Evolutionary conservation across 30 jellyfish, hydroid and myxozoan species (phyloP), one percentile per base, ranked within the genome.

Genomic region (Aurelia aurita): DNA sequence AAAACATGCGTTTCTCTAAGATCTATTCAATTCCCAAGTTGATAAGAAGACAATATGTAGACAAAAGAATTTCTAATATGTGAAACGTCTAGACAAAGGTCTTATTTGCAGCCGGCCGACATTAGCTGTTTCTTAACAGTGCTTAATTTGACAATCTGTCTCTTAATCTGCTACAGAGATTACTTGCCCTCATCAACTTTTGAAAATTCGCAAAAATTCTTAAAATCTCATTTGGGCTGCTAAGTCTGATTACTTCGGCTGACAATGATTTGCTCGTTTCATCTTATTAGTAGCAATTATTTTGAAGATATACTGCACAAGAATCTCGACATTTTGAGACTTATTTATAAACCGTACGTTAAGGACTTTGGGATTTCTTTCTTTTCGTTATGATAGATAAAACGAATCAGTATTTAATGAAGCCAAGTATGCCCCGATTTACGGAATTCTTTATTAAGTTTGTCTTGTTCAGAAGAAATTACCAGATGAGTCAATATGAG

Each of bases 11-110:
- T 71, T 76, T 83, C 84, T 61, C 69, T 83, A 65, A 63, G 88
- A 14, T 32, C 29, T 57, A 35, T 75, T 61, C 76, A 70, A 19
- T 35, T 23, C 57, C 45, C 20, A 39, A 19, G 44, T 61, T 32
- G 93, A 83, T 71, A 71, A 83, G 93, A 70, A 60, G 34, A 69
- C 66, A 83, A 83, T 60, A 21, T 53, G 46, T n/a, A 69, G 67
- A 83, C 72, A 53, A 39, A 44, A 77, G 83, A 22, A 23, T 44
- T 67, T 44, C 32, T 39, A 68, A 75, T 83, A 49, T 46, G 34
- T 57, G 62, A 39, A 83, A 53, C 12, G 72, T 83, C 87, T 71
- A 83, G 93, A 83, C 93, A 83, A 70, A 77, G 51, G 31, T 10
- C 53, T 26, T 21, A 58, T 55, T 77, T 58, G 60, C 53, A 45